Percentiles rank a stretch among this genome's conserved stretches.
Conservation (phyloP, 2,797 vertebrate species). For the Xerus rutilus region DNA sequence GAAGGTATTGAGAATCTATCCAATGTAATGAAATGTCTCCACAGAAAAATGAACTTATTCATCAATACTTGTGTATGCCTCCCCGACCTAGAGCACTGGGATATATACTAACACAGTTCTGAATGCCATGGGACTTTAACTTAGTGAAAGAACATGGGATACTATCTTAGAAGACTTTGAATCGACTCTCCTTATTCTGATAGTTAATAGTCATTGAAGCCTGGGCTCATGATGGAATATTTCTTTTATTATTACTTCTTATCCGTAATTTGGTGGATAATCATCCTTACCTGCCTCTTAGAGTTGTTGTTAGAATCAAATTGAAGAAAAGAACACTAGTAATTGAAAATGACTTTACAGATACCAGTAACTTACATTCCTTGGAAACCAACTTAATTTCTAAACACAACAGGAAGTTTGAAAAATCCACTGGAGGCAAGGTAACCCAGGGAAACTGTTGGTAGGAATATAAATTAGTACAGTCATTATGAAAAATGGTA, state of each 20-base stretch:
- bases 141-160: not conserved
- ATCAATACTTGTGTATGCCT: not conserved
- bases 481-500: not conserved
- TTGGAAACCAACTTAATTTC: conserved; percentile 53
- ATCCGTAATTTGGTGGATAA: conserved; percentile 44
- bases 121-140: not conserved
- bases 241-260: not conserved
- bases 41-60: conserved; percentile 4
- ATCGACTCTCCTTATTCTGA: conserved; percentile 33
- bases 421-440: conserved; percentile 21
- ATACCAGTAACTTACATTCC: conserved; percentile 49
- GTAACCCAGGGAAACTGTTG: not conserved
- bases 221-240: conserved; percentile 9
- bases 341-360: conserved; percentile 38
- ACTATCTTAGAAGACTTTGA: not conserved
- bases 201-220: not conserved
- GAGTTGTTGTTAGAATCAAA: conserved; percentile 30
- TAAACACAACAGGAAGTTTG: conserved; percentile 7
- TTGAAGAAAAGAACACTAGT: conserved; percentile 24
- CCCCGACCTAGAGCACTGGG: not conserved
- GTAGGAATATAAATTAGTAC: not conserved
- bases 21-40: not conserved
- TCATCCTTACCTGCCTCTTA: conserved; percentile 29
- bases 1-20: not conserved
- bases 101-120: not conserved